Base-by-base conservation (phyloP, 2,113 vertebrate species). In the Brachyhypopomus occidentalis region DNA sequence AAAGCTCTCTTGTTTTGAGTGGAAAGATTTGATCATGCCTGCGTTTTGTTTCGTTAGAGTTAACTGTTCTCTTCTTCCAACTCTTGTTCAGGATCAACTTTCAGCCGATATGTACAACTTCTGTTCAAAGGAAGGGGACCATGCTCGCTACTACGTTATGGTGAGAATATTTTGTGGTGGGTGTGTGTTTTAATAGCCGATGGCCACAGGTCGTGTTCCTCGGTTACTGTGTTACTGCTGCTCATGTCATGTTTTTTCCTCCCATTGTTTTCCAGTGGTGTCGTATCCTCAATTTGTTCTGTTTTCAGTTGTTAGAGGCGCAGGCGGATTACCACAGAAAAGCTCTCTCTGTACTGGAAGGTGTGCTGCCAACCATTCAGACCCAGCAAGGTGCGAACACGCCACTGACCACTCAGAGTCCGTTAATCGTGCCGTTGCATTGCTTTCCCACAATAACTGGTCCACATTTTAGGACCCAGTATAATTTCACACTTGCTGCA, bases 261-360 rank as follows among this genome's bases (percentile, higher is more conserved):
- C 72, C 45, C n/a, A 77, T 75, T 81, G 56, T 83, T 22, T 36
- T 59, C 34, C 56, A 20, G 2, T 30, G 20, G 25, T 48, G 48
- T 56, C 30, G 6, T 88, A 38, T 91, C 88, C 90, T 92, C 91
- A 92, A 92, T 95, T 89, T 96, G 91, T 91, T 91, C 91, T 95
- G 93, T 96, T 94, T 92, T 91, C 89, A 99, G 98, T 96, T 99
- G 92, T 96, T 99, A 94, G 97, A 98, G 92, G 96, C 96, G 90
- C 98, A 99, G 94, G 98, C 98, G 89, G 98, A 99, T 94, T 98
- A 98, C 95, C 98, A 99, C 94, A 95, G 97, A 93, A 98, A 96
- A 94, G 96, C 98, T 93, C 95, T 99, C 94, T 92, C 95, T 88
- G 95, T 98, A 89, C 95, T 99, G 93, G 97, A 99, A 94, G 95